Evolutionary conservation across 2,113 vertebrate genomes (phyloP).

Genomic region (Microtus richardsoni): DNA sequence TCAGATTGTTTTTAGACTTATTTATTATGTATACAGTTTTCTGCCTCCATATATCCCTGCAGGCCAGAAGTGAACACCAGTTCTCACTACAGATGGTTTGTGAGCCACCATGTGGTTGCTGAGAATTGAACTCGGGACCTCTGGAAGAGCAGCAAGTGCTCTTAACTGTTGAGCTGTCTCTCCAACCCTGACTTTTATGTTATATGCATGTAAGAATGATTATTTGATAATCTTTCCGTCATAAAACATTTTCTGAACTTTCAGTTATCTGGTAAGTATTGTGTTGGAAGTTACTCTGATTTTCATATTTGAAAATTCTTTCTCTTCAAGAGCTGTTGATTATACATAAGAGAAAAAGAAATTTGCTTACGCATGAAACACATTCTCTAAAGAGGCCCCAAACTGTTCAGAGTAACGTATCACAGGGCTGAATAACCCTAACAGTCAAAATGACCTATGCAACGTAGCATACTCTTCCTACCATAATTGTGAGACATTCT

Average conservation of each 20-base stretch:
- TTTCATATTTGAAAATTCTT: not conserved
- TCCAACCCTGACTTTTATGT: not conserved
- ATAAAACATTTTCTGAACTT: not conserved
- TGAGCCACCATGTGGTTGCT: too few species aligned
- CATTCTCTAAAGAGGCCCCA: not conserved
- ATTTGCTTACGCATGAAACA: not conserved
- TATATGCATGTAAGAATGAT: not conserved
- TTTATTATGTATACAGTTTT: too few species aligned
- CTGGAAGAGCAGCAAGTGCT: too few species aligned
- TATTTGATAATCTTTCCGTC: not conserved
- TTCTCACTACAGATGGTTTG: too few species aligned
- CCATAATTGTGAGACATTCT: not conserved
- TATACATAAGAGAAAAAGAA: slow-evolving; percentile 16
- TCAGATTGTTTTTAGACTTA: too few species aligned
- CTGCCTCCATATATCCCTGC: too few species aligned
- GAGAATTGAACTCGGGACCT: too few species aligned
- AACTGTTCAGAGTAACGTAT: not conserved
- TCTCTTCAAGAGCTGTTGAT: slow-evolving; percentile 15
- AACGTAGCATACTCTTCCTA: not conserved
- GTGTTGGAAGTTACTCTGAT: not conserved
- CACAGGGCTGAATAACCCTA: not conserved
- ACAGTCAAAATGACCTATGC: not conserved
- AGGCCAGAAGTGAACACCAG: too few species aligned
- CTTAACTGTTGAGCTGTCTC: too few species aligned
- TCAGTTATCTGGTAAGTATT: not conserved